These are phyloP conservation scores for Neocrepidodera transversa DNA, from an alignment of 2,888 invertebrate species.

Conservation along the genomic window DNA sequence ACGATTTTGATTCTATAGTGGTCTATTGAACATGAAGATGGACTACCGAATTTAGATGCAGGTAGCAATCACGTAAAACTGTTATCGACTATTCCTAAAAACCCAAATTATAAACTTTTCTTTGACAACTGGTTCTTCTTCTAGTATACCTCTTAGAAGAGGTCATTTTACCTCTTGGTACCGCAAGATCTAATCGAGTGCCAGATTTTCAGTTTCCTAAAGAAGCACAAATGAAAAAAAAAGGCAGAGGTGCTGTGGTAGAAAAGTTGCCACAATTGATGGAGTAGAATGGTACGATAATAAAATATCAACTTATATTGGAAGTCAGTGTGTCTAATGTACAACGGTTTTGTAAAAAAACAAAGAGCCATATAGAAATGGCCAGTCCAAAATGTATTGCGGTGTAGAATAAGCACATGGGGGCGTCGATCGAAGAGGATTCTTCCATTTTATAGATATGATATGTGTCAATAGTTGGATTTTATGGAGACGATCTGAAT, in stretches of 20 bases:
- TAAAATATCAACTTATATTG: constrained; percentile 49
- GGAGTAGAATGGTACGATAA: constrained; percentile 29
- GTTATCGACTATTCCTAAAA: neutral
- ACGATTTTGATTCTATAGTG: neutral
- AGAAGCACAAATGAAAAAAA: constrained; percentile 24
- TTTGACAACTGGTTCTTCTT: constrained; percentile 50
- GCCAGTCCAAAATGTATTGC: neutral
- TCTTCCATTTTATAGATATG: constrained; percentile 23
- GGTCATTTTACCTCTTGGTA: constrained; percentile 38
- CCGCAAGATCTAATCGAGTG: constrained; percentile 30
- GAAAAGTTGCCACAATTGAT: constrained; percentile 42
- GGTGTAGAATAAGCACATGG: constrained; percentile 6
- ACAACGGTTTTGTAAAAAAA: constrained; percentile 35
- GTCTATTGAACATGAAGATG: neutral
- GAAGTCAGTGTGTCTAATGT: constrained; percentile 31
- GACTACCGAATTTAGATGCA: neutral
- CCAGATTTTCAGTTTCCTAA: neutral
- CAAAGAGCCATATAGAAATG: neutral
- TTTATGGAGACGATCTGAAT: neutral
- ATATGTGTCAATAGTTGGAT: constrained; percentile 17
- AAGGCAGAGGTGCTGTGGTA: constrained; percentile 37
- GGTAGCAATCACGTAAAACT: constrained; percentile 12
- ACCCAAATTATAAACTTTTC: constrained; percentile 37
- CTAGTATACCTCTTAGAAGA: constrained; percentile 36
- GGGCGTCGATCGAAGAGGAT: no score